Conservation (phyloP, 2,888 invertebrate genomes). For the Ophioninae sp. region DNA sequence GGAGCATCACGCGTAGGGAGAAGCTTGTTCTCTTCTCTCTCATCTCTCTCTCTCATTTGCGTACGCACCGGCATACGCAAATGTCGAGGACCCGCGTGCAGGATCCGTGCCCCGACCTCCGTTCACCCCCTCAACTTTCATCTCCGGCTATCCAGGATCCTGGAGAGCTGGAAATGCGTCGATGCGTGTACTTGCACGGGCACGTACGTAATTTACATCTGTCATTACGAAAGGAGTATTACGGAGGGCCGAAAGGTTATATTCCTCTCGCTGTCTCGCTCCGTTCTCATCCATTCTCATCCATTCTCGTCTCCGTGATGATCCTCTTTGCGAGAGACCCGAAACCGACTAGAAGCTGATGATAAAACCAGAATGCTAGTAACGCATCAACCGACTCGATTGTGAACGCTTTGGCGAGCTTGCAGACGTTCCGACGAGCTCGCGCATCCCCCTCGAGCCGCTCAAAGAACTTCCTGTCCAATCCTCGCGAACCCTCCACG, state of each 20-base stretch:
- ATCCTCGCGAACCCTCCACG: slow-evolving; percentile 3
- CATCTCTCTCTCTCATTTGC: slow-evolving; percentile 32
- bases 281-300: too few species aligned
- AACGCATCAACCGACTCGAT: slow-evolving; percentile 15
- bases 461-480: slow-evolving; percentile 27
- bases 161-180: slow-evolving; percentile 50
- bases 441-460: background rate
- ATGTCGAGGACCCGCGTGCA: slow-evolving; percentile 59
- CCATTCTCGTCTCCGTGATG: background rate
- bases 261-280: slow-evolving; percentile 23
- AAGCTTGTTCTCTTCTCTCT: slow-evolving; percentile 31
- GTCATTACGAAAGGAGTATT: slow-evolving; percentile 76
- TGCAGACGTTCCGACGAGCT: slow-evolving; percentile 23
- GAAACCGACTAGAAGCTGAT: background rate
- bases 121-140: slow-evolving; percentile 35
- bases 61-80: slow-evolving; percentile 59
- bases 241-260: slow-evolving; percentile 14
- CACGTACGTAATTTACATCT: slow-evolving; percentile 81
- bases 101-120: slow-evolving; percentile 35
- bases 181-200: slow-evolving; percentile 65
- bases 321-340: slow-evolving; percentile 1
- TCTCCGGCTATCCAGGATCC: slow-evolving; percentile 7
- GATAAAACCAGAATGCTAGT: slow-evolving; percentile 14
- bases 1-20: slow-evolving; percentile 19
- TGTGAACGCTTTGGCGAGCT: slow-evolving; percentile 9